phyloP scores from a whole-genome alignment of 2,113 vertebrate genomes.

The Coptodon bakossiorum region DNA sequence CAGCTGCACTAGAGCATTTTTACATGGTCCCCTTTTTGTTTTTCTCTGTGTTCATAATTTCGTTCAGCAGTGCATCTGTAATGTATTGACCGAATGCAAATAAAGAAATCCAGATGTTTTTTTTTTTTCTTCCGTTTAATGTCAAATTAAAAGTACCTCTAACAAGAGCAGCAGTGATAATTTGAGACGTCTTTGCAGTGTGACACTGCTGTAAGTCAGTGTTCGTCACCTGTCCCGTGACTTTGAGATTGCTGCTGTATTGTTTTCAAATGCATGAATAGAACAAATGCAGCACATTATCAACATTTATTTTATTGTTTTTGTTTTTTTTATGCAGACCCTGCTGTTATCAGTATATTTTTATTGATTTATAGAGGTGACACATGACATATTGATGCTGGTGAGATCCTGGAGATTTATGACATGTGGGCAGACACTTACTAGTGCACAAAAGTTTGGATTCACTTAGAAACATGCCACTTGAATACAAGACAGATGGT shows the following conservation, averaged over 20 bases:
- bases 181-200: not conserved
- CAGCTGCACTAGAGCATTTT: not conserved
- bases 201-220: not conserved
- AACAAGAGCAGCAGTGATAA: not conserved
- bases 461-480: not conserved
- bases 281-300: not conserved
- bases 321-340: not conserved
- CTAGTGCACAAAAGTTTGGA: not conserved
- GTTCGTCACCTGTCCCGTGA: not conserved
- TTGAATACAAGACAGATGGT: not conserved
- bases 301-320: not conserved
- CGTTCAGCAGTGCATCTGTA: not conserved
- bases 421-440: not conserved
- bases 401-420: not conserved
- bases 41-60: not conserved
- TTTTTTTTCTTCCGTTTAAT: rapidly evolving
- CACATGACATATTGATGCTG: not conserved
- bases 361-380: not conserved
- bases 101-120: not conserved
- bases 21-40: not conserved
- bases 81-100: not conserved
- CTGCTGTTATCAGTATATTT: not conserved
- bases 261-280: not conserved
- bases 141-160: not conserved
- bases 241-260: not conserved